A percentile compares a stretch with the other conserved stretches of the same genome.
These are phyloP conservation scores for Tortrix viridana DNA, from an alignment of 2,888 invertebrate genomes.

Conservation along the genomic window DNA sequence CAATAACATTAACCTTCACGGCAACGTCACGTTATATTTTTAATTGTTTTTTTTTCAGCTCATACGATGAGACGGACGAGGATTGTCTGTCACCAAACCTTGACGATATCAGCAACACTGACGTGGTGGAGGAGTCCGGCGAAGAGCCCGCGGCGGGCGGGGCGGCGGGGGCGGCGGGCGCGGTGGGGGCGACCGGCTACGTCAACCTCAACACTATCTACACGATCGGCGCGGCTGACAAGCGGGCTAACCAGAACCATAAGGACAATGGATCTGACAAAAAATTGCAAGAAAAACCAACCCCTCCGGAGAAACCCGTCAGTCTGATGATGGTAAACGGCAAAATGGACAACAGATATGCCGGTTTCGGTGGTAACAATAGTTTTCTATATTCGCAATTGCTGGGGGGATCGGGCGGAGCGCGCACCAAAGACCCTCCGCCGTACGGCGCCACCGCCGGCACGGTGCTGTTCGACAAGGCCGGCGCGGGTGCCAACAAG, in stretches of 20 bases:
- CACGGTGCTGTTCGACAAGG: constrained; percentile 61
- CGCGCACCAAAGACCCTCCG: constrained; percentile 72
- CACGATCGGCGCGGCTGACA: constrained; percentile 65
- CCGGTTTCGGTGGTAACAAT: constrained; percentile 70
- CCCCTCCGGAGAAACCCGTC: constrained; percentile 79
- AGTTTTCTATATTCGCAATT: constrained; percentile 79
- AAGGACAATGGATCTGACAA: constrained; percentile 64
- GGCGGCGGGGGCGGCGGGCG: constrained; percentile 40
- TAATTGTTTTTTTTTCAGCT: constrained; percentile 78
- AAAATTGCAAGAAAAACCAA: constrained; percentile 70
- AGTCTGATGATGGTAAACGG: constrained; percentile 80
- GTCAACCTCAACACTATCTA: constrained; percentile 80
- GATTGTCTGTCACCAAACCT: constrained; percentile 88
- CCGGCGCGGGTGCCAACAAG: constrained; percentile 60
- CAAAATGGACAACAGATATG: constrained; percentile 72
- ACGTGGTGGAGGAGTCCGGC: constrained; percentile 76
- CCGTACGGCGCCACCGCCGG: constrained; percentile 70
- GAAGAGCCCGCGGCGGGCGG: constrained; percentile 76
- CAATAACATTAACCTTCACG: background rate
- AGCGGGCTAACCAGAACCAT: constrained; percentile 56
- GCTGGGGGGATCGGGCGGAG: constrained; percentile 58
- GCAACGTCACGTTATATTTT: constrained; percentile 16
- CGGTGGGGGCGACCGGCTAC: constrained; percentile 55
- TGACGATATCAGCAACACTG: constrained; percentile 84
- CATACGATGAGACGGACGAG: constrained; percentile 88